phyloP scores from a whole-genome alignment of 2,113 vertebrate species.

The Ctenodactylus gundi region DNA sequence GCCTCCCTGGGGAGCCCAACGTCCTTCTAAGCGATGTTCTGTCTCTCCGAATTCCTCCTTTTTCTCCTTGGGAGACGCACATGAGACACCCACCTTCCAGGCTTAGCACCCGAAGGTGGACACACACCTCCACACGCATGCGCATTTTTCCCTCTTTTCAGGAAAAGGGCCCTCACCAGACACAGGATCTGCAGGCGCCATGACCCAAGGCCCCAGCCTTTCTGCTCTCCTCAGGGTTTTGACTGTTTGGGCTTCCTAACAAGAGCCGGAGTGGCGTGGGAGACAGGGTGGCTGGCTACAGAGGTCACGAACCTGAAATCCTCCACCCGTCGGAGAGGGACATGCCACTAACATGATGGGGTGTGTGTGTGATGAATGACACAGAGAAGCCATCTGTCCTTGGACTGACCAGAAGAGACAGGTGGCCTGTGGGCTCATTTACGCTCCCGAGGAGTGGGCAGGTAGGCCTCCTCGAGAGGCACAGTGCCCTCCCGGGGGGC shows the following conservation, averaged over 20 bases:
- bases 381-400: neutral
- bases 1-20: too few relatives aligned
- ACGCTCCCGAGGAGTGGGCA: neutral
- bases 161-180: accelerated
- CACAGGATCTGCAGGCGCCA: neutral
- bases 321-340: neutral
- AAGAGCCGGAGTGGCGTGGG: accelerated
- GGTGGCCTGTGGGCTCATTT: neutral
- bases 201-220: neutral
- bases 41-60: neutral
- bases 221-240: too few relatives aligned
- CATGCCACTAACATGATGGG: accelerated
- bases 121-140: neutral
- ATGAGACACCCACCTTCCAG: neutral
- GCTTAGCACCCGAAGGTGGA: neutral
- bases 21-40: neutral
- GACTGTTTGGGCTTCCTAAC: neutral
- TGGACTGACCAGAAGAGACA: too few relatives aligned
- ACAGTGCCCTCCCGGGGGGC: neutral
- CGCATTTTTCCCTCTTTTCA: neutral
- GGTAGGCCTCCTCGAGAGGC: neutral
- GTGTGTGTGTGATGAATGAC: neutral
- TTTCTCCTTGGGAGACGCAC: neutral
- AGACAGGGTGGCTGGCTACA: accelerated
- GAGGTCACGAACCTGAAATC: neutral